Base-by-base conservation (phyloP, 2,113 vertebrate genomes). In the Vombatus ursinus region DNA sequence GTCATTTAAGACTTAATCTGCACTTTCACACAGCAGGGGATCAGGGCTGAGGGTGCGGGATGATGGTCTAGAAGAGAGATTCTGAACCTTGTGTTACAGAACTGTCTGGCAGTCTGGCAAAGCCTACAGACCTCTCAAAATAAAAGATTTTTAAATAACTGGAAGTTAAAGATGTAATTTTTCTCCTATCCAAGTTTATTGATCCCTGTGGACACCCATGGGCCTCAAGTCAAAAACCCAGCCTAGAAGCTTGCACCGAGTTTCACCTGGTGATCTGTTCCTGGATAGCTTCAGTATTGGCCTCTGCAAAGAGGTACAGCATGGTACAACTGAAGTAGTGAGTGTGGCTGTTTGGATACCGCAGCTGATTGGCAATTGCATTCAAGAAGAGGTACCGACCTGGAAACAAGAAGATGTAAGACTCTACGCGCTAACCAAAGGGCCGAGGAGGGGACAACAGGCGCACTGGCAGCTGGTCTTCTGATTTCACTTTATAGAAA, bases 241-340 rank as follows among this genome's bases (percentile, higher is more conserved):
- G 1, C 0, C 50, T 48, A 54, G 28, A 37, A 28, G 28, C 44
- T 7, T 44, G 37, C n/a, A 44, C 48, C 8, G 19, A 44, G 28
- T 28, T 97, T 98, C 95, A 99, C 99, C 99, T 99, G 91, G 99
- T 99, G 98, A 99, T 99, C 99, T 99, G 99, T 98, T 99, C 99
- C 98, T 99, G 99, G 98, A 99, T 99, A 90, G 99, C 99, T 98
- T 99, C 99, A 0, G 99, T 99, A 98, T 99, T 99, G 97, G 99
- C 99, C 98, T 99, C 99, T 4, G 99, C 99, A 93, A 99, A 99
- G 96, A 99, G 98, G 97, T 99, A 99, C 22, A 99, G 99, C 99
- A 99, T 99, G 97, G 99, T 99, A 97, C 99, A 99, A 98, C 99
- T 99, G 98, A 99, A 99, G 98, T 99, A 99, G 98, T 99, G 99